These are phyloP conservation scores for Caenorhabditis inopinata DNA, from an alignment of 1,140 invertebrate species.

Conservation along the genomic window DNA sequence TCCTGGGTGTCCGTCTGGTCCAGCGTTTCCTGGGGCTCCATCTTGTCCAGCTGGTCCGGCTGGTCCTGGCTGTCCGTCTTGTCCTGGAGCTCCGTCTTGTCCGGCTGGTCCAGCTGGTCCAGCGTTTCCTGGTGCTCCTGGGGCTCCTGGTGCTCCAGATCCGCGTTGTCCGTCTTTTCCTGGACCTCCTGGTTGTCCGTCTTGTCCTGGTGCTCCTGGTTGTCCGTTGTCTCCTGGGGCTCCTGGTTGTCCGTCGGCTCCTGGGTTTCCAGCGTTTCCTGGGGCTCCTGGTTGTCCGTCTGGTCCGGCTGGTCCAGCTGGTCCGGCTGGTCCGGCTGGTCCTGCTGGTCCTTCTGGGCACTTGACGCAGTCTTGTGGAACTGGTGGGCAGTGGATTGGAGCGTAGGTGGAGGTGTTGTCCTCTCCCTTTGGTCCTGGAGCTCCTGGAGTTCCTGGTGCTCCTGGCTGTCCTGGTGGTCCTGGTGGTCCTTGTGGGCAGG, in stretches of 20 bases:
- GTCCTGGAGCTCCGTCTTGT: constrained; percentile 37
- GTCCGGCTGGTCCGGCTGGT: constrained; percentile 44
- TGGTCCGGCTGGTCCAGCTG: constrained; percentile 36
- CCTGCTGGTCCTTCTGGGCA: constrained; percentile 49
- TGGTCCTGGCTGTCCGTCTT: constrained; percentile 38
- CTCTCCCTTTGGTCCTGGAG: constrained; percentile 47
- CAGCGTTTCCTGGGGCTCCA: constrained; percentile 40
- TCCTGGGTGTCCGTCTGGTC: constrained; percentile 41
- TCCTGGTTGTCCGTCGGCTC: constrained; percentile 36
- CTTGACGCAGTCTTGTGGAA: constrained; percentile 49
- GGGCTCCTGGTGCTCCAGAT: constrained; percentile 26
- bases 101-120: constrained; percentile 38
- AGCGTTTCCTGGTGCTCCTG: constrained; percentile 42
- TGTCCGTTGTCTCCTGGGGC: constrained; percentile 23
- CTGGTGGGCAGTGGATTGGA: constrained; percentile 39
- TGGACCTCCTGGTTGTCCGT: constrained; percentile 36
- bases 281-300: constrained; percentile 43
- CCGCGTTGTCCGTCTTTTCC: constrained; percentile 42
- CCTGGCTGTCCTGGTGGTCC: constrained; percentile 50
- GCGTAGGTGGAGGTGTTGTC: constrained; percentile 48
- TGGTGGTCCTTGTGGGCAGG: constrained; percentile 49
- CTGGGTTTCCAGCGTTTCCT: constrained; percentile 41
- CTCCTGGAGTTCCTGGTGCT: constrained; percentile 43
- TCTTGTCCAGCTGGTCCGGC: constrained; percentile 42
- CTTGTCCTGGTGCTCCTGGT: constrained; percentile 37